phyloP scores from a whole-genome alignment of 2,888 invertebrate genomes.

The Agrotis puta region DNA sequence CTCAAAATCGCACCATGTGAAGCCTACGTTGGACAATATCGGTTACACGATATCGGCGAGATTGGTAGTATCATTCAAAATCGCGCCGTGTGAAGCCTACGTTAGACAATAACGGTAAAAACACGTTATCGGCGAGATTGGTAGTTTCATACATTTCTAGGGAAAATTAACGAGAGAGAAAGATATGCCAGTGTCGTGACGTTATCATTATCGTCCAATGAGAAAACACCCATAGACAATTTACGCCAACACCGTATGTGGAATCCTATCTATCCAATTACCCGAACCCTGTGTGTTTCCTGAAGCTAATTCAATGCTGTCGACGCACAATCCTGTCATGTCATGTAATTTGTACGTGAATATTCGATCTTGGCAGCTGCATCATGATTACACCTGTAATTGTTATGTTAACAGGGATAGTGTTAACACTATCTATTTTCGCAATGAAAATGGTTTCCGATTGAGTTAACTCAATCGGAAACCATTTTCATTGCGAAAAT shows the following conservation, averaged over 20 bases:
- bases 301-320: slow-evolving; percentile 12
- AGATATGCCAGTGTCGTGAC: too few species aligned
- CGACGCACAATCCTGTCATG: neutral
- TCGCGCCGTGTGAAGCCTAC: too few species aligned
- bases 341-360: slow-evolving; percentile 7
- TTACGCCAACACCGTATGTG: neutral
- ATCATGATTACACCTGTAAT: slow-evolving; percentile 1
- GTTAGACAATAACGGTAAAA: too few species aligned
- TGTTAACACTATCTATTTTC: neutral
- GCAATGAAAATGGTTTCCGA: neutral
- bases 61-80: too few species aligned
- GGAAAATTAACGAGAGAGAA: too few species aligned
- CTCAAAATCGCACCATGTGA: too few species aligned
- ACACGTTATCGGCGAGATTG: too few species aligned
- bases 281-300: neutral
- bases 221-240: too few species aligned
- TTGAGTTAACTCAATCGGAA: neutral
- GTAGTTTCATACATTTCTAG: too few species aligned
- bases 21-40: too few species aligned
- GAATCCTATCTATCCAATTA: slow-evolving; percentile 7
- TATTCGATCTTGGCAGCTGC: slow-evolving; percentile 7
- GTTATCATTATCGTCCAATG: too few species aligned
- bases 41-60: too few species aligned
- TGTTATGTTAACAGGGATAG: neutral
- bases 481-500: neutral